phyloP scores from a whole-genome alignment of 2,888 invertebrate species.

The Ectemnius continuus region DNA sequence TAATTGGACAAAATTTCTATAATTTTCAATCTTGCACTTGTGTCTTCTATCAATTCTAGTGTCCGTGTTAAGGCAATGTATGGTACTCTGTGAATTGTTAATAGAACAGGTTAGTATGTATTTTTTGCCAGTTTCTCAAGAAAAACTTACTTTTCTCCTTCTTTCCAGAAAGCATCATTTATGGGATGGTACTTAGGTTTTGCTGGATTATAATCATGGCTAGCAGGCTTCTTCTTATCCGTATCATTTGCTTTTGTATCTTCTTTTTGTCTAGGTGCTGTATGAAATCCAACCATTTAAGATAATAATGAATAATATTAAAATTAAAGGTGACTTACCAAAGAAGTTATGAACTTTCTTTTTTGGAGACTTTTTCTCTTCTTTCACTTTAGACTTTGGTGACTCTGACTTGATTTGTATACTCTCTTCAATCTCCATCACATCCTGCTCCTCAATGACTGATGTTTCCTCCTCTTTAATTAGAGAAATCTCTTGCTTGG shows the following conservation, averaged over 20 bases:
- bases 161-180: slow-evolving; percentile 89
- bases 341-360: slow-evolving; percentile 66
- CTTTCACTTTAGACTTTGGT: slow-evolving; percentile 37
- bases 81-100: slow-evolving; percentile 85
- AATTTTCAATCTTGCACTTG: slow-evolving; percentile 91
- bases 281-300: slow-evolving; percentile 25
- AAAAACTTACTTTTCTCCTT: slow-evolving; percentile 82
- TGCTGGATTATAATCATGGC: slow-evolving; percentile 84
- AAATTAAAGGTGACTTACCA: slow-evolving; percentile 49
- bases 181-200: slow-evolving; percentile 89
- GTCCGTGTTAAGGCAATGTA: slow-evolving; percentile 95
- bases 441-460: neutral
- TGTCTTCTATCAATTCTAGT: slow-evolving; percentile 92
- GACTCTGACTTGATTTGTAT: slow-evolving; percentile 47
- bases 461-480: slow-evolving; percentile 41
- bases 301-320: neutral
- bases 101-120: neutral
- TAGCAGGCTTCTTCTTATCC: slow-evolving; percentile 52
- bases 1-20: slow-evolving; percentile 95
- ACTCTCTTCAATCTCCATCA: slow-evolving; percentile 1
- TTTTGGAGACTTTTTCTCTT: slow-evolving; percentile 36
- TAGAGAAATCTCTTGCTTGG: slow-evolving; percentile 50
- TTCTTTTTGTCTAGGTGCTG: slow-evolving; percentile 59
- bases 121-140: neutral
- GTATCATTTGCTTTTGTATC: slow-evolving; percentile 44